These are phyloP conservation scores for Drosophila yooni DNA, from an alignment of 2,888 invertebrate genomes.

Conservation along the genomic window DNA sequence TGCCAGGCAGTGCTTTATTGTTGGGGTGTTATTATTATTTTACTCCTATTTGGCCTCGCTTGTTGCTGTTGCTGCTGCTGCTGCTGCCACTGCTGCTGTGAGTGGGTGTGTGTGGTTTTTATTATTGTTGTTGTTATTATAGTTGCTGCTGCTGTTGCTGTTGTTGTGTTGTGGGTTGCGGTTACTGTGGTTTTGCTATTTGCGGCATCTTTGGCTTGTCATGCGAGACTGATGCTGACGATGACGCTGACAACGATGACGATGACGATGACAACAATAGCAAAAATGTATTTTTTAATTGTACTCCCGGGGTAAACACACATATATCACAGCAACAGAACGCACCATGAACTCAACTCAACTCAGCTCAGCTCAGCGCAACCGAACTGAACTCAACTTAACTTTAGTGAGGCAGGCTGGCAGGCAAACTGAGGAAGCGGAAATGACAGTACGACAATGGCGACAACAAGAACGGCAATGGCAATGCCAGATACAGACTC, in stretches of 20 bases:
- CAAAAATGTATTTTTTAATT: slow-evolving; percentile 80
- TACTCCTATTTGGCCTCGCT: slow-evolving; percentile 47
- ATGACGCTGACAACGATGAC: slow-evolving; percentile 45
- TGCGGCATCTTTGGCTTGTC: slow-evolving; percentile 80
- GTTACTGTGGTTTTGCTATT: slow-evolving; percentile 67
- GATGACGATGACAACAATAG: slow-evolving; percentile 69
- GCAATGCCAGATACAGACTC: slow-evolving; percentile 63
- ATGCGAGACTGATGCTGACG: slow-evolving; percentile 56
- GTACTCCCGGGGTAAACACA: slow-evolving; percentile 77
- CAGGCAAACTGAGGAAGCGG: slow-evolving; percentile 69
- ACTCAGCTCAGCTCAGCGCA: slow-evolving; percentile 39
- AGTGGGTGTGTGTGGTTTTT: slow-evolving; percentile 7
- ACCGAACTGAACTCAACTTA: slow-evolving; percentile 37
- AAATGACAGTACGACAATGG: slow-evolving; percentile 77
- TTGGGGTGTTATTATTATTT: slow-evolving; percentile 68
- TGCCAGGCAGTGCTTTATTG: slow-evolving; percentile 36
- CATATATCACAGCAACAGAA: slow-evolving; percentile 60
- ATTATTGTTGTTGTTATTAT: slow-evolving; percentile 18
- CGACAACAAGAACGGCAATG: slow-evolving; percentile 68
- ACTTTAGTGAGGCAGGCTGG: slow-evolving; percentile 49
- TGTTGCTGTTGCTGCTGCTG: slow-evolving; percentile 28
- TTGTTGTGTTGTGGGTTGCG: slow-evolving; percentile 40
- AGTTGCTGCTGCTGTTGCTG: slow-evolving; percentile 31
- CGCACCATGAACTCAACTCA: slow-evolving; percentile 63
- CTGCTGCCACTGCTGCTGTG: slow-evolving; percentile 13